Conservation (phyloP, 2,888 invertebrate genomes). For the Scotopteryx bipunctaria region DNA sequence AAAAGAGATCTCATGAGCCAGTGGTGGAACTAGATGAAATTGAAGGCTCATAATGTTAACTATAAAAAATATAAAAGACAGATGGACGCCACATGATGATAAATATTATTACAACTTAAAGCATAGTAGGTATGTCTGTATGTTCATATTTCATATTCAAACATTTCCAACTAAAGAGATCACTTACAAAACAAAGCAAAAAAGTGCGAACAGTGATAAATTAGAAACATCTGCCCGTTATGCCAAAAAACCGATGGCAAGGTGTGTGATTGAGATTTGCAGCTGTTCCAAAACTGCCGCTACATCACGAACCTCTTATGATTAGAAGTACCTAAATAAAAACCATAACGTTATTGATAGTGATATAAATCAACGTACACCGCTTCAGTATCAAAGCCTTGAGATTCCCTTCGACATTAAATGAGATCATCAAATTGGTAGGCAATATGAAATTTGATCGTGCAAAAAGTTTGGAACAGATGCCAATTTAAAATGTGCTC, state of each 20-base stretch:
- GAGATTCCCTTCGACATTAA: slow-evolving; percentile 41
- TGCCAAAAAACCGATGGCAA: slow-evolving; percentile 20
- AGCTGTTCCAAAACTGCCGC: slow-evolving; percentile 16
- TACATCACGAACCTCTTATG: slow-evolving; percentile 11
- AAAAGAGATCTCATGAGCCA: neutral
- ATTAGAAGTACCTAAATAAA: slow-evolving; percentile 20
- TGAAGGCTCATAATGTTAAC: neutral
- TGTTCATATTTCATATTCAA: slow-evolving; percentile 5
- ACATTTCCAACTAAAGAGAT: neutral
- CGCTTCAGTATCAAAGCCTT: slow-evolving; percentile 18
- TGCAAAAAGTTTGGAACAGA: slow-evolving; percentile 44
- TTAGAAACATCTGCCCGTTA: slow-evolving; percentile 23
- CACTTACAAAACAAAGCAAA: slow-evolving; percentile 11
- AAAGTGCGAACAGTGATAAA: slow-evolving; percentile 14
- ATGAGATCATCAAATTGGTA: slow-evolving; percentile 49
- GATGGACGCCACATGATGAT: slow-evolving; percentile 26
- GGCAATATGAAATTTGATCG: slow-evolving; percentile 41
- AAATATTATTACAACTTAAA: slow-evolving; percentile 9
- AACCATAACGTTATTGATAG: slow-evolving; percentile 16
- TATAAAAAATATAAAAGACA: slow-evolving; percentile 15
- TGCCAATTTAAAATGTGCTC: slow-evolving; percentile 42
- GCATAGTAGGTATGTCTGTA: slow-evolving; percentile 4
- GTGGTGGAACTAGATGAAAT: slow-evolving; percentile 8
- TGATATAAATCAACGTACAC: slow-evolving; percentile 24
- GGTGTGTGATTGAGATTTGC: slow-evolving; percentile 21